Evolutionary conservation across 2,113 vertebrate species (phyloP).

Genomic region (Megaceryle torquata): DNA sequence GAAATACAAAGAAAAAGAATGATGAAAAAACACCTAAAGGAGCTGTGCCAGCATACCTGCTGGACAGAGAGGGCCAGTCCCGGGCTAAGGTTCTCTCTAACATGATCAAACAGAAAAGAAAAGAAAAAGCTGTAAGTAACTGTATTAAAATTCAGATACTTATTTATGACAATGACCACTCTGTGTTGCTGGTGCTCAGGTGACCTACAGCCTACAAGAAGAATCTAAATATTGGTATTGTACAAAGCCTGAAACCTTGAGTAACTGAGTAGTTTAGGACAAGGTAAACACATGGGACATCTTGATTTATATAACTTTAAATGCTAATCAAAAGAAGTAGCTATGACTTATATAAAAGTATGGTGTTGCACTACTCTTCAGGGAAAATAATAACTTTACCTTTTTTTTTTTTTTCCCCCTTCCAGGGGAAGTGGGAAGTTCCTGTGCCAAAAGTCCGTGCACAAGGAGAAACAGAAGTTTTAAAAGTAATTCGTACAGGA

Average conservation of each 20-base stretch:
- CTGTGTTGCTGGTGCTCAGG: background rate
- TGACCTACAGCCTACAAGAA: background rate
- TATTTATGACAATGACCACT: background rate
- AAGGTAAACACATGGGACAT: background rate
- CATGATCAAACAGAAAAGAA: conserved; percentile 99
- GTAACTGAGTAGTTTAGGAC: background rate
- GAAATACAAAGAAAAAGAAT: conserved; percentile 91
- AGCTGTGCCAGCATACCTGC: conserved; percentile 91
- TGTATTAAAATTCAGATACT: background rate
- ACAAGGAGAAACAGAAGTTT: conserved; percentile 95
- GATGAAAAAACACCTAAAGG: conserved; percentile 96
- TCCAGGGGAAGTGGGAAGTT: conserved; percentile 93
- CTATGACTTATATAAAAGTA: background rate
- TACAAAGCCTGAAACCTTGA: background rate
- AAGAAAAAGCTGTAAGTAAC: conserved; percentile 95
- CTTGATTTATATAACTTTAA: background rate
- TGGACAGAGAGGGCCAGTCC: conserved; percentile 95
- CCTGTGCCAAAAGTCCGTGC: conserved; percentile 95
- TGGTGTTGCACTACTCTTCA: background rate
- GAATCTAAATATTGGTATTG: background rate
- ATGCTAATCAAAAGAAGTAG: background rate
- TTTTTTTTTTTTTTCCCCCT: background rate
- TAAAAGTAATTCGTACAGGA: conserved; percentile 94
- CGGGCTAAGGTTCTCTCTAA: conserved; percentile 95
- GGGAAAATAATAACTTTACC: too few species aligned